These are phyloP conservation scores for Oscheius sp. DNA, from an alignment of 2,888 invertebrate genomes.

Conservation along the genomic window DNA sequence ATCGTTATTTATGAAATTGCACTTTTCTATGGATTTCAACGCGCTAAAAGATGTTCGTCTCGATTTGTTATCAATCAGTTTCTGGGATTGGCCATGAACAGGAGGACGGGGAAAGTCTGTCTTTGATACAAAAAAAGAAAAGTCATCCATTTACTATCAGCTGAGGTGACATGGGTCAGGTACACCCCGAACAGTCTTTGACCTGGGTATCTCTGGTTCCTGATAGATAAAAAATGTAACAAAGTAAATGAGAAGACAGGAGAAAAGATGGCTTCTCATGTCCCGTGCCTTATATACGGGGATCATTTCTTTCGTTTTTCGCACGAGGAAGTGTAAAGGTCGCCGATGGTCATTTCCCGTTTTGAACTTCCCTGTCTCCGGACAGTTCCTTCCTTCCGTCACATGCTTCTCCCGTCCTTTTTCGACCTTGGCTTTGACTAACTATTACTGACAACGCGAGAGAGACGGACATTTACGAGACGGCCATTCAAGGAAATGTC, in stretches of 20 bases:
- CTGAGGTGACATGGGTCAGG: too few relatives aligned
- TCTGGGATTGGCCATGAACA: too few relatives aligned
- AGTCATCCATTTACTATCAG: too few relatives aligned
- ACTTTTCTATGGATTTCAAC: too few relatives aligned
- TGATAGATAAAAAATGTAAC: not conserved
- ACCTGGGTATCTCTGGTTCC: too few relatives aligned
- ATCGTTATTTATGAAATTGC: too few relatives aligned
- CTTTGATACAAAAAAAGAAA: too few relatives aligned
- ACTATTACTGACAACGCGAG: not conserved
- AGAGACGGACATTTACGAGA: not conserved
- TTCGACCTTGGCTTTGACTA: constrained; percentile 13
- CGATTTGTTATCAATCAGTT: too few relatives aligned
- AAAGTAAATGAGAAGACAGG: not conserved
- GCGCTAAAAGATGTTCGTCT: too few relatives aligned
- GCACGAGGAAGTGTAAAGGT: constrained; percentile 27
- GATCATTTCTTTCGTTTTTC: not conserved
- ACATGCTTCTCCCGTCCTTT: constrained; percentile 1
- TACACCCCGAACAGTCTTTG: too few relatives aligned
- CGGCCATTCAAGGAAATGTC: not conserved
- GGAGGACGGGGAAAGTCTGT: too few relatives aligned
- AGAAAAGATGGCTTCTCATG: not conserved
- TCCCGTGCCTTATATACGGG: constrained; percentile 12
- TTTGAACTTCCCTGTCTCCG: constrained; percentile 6
- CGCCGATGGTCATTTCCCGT: constrained; percentile 3
- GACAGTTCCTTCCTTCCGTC: constrained; percentile 6